A percentile compares a stretch with the other conserved stretches of the same genome.
Evolutionary conservation across 2,113 vertebrate species (phyloP).

Genomic region (Crocuta crocuta): DNA sequence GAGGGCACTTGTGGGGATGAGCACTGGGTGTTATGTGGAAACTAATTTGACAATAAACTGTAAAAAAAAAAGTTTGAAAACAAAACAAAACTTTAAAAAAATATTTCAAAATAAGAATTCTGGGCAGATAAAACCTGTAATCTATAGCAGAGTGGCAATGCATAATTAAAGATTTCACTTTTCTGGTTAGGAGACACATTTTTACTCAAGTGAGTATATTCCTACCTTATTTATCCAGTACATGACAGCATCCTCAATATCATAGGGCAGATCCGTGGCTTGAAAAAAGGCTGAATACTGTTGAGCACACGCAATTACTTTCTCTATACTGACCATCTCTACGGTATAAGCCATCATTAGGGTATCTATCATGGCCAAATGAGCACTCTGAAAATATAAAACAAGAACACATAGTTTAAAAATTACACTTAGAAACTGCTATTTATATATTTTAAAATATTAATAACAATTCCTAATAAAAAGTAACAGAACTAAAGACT

Average conservation of each 20-base stretch:
- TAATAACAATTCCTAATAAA: background rate
- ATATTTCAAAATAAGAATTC: background rate
- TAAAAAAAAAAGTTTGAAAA: too few relatives aligned
- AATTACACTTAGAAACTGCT: background rate
- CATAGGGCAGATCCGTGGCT: constrained; percentile 93
- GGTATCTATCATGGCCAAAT: constrained; percentile 97
- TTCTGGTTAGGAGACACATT: background rate
- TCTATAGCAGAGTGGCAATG: background rate
- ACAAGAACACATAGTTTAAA: background rate
- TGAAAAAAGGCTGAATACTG: constrained; percentile 92
- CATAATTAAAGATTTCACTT: background rate
- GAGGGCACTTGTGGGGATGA: too few relatives aligned
- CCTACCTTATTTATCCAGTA: constrained; percentile 98
- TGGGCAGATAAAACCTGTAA: background rate
- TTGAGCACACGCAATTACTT: constrained; percentile 92
- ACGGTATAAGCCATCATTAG: constrained; percentile 98
- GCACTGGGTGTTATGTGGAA: too few relatives aligned
- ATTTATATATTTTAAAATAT: background rate
- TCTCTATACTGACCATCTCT: constrained; percentile 95
- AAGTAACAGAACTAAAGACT: background rate
- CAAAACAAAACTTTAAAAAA: too few relatives aligned
- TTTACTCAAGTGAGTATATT: background rate
- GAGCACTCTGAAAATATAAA: constrained; percentile 90
- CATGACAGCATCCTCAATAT: constrained; percentile 95
- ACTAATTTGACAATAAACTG: too few relatives aligned